Evolutionary conservation across 2,888 invertebrate species (phyloP).

Genomic region (Galerucella calmariensis): DNA sequence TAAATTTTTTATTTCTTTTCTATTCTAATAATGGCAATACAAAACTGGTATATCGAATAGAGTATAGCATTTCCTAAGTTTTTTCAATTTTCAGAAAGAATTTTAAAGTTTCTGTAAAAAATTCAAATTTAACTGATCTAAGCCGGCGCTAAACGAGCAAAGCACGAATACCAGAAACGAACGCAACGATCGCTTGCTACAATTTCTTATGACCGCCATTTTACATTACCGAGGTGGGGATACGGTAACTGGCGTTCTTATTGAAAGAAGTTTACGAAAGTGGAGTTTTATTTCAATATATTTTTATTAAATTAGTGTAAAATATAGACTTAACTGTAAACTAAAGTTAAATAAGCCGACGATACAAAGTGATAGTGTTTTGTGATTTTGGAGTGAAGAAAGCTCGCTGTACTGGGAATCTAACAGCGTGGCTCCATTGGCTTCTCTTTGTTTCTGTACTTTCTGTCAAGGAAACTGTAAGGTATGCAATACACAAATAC

Average conservation of each 20-base stretch:
- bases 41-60: too few relatives aligned
- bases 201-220: conserved; percentile 61
- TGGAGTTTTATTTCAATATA: conserved; percentile 57
- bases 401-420: conserved; percentile 59
- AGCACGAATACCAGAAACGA: conserved; percentile 7
- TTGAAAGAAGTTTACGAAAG: conserved; percentile 62
- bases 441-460: conserved; percentile 65
- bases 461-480: conserved; percentile 48
- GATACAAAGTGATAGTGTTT: conserved; percentile 59
- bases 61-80: neutral
- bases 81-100: neutral
- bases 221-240: conserved; percentile 65
- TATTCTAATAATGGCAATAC: too few relatives aligned
- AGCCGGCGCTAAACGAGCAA: neutral
- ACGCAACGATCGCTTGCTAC: conserved; percentile 22
- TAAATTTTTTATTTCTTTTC: neutral
- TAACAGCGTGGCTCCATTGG: conserved; percentile 66
- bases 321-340: conserved; percentile 50
- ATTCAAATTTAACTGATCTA: neutral
- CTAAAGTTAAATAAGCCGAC: conserved; percentile 42
- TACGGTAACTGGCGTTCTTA: conserved; percentile 61
- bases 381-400: conserved; percentile 60
- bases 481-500: conserved; percentile 57
- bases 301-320: conserved; percentile 58
- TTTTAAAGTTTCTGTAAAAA: neutral